Percentiles rank a stretch among this genome's conserved stretches.
These are phyloP conservation scores for Nannospalax galili DNA, from an alignment of 2,113 vertebrate species.

Conservation along the genomic window DNA sequence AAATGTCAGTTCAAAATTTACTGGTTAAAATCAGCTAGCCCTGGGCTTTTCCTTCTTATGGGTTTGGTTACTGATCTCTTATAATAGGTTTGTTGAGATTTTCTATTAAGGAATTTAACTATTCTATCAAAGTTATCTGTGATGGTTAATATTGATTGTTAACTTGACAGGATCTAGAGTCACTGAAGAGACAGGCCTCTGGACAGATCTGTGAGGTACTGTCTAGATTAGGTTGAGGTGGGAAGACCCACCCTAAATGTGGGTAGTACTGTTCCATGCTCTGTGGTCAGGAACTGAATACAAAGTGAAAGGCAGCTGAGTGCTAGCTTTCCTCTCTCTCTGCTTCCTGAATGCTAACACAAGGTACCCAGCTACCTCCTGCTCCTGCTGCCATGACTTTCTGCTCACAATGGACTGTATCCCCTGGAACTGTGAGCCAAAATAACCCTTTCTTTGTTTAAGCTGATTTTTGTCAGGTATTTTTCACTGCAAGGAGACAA, in stretches of 20 bases:
- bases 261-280: background rate
- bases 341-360: too few species aligned
- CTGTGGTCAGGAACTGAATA: background rate
- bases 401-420: too few species aligned
- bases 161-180: background rate
- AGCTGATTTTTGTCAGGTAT: too few species aligned
- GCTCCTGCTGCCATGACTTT: too few species aligned
- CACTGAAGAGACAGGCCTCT: background rate
- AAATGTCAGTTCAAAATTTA: constrained; percentile 2
- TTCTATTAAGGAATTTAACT: background rate
- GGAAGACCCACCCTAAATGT: background rate
- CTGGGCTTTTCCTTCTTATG: background rate
- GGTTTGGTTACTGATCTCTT: background rate
- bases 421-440: too few species aligned
- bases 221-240: background rate
- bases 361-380: too few species aligned
- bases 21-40: background rate
- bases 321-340: background rate
- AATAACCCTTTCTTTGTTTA: too few species aligned
- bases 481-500: too few species aligned
- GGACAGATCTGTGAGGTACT: background rate
- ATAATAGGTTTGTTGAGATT: background rate
- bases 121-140: background rate
- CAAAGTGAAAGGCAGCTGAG: background rate
- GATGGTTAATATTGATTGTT: background rate